Evolutionary conservation across 1,140 invertebrate genomes (phyloP), one percentile per base, ranked within the genome.

Genomic region (Cephus cinctus): DNA sequence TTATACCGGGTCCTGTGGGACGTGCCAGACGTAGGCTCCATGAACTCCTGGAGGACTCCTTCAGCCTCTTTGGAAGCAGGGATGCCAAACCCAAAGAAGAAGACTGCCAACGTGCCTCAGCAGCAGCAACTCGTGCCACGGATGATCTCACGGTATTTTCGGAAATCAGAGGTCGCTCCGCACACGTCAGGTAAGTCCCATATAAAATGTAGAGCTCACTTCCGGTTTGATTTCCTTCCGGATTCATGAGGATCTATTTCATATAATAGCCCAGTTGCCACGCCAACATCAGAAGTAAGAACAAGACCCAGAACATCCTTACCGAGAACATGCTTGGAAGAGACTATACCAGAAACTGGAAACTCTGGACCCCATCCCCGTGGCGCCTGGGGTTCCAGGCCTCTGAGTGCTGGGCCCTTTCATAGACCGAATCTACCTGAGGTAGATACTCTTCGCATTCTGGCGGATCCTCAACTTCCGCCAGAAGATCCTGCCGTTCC

Each of bases 21-120:
- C 76, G 78, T 48, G 83, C 84, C 63, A 71, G 83, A 22, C 78
- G 78, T 59, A 68, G 83, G 41, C 84, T 86, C 49, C 81, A 86
- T 56, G 82, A 86, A 47, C 73, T 86, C 5, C 68, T 86, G 12
- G 85, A 86, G 56, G 84, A 86, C 50, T 84, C 84, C 1, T 84
- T 86, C 61, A 84, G 78, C 53, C 71, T 85, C 19, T 85, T 86
- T 55, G 80, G 79, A 23, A 81, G 73, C 40, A 73, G 77, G 53
- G 77, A 80, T 32, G 67, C 59, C 2, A 81, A 76, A 53, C 67
- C 70, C 21, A 67, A 67, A 36, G 65, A 77, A 19, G 5, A 52
- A 50, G 21, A 18, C 50, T 18, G 19, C 44, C 59, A 14, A 57
- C 51, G 8, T 52, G 47, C 21, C 39, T 22, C 62, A 15, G 54